phyloP scores from a whole-genome alignment of 2,113 vertebrate species.

The Microcebus murinus region DNA sequence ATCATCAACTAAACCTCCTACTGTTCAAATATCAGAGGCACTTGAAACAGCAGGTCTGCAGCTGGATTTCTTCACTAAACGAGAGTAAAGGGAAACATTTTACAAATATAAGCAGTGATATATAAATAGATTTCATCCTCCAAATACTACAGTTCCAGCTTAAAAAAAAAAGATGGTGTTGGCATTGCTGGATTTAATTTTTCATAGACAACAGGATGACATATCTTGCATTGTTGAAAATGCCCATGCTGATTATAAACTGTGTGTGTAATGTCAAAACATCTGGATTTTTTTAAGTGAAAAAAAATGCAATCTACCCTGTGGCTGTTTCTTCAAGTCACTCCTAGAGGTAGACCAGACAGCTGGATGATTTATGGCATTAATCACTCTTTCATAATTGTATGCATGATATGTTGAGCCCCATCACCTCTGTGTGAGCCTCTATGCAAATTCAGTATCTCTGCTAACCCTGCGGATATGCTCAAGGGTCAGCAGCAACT shows the following conservation, averaged over 20 bases:
- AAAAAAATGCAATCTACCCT: neutral
- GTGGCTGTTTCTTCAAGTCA: neutral
- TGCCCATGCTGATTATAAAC: neutral
- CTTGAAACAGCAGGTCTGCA: constrained; percentile 57
- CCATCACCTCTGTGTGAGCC: neutral
- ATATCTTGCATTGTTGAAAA: neutral
- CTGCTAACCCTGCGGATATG: constrained; percentile 40
- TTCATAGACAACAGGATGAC: neutral
- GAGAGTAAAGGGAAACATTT: constrained; percentile 54
- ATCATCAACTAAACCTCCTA: constrained; percentile 45
- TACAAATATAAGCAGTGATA: constrained; percentile 1
- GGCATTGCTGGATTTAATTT: neutral
- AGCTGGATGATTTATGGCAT: constrained; percentile 43
- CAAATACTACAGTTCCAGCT: neutral
- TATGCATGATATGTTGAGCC: constrained; percentile 39
- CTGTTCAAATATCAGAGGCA: constrained; percentile 67
- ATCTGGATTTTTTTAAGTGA: neutral
- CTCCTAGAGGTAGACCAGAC: neutral
- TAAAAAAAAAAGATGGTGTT: neutral
- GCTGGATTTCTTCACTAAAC: constrained; percentile 64
- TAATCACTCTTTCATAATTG: constrained; percentile 41
- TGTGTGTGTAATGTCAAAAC: neutral
- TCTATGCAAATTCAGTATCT: neutral
- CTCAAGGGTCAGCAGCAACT: constrained; percentile 72
- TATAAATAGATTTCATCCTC: constrained; percentile 45